Percentiles rank a stretch among this genome's conserved stretches.
phyloP scores from a whole-genome alignment of 2,797 vertebrate genomes.

The Botia kubotai region DNA sequence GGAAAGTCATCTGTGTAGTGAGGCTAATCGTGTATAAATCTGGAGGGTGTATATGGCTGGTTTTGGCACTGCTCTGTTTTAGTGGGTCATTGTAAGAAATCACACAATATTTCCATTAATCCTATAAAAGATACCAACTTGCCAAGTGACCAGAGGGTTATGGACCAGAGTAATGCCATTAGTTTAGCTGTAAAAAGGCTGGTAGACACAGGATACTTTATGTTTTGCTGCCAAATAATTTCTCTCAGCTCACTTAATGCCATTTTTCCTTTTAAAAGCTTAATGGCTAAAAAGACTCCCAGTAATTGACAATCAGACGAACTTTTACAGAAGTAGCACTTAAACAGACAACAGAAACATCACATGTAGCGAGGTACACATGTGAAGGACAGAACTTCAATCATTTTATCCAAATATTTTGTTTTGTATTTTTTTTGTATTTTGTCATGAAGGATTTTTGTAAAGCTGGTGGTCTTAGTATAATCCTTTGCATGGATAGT shows the following conservation, averaged over 20 bases:
- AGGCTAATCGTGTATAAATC: constrained; percentile 10
- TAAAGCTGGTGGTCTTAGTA: constrained; percentile 51
- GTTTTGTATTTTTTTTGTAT: constrained; percentile 57
- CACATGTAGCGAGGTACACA: constrained; percentile 7
- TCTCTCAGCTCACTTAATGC: constrained; percentile 40
- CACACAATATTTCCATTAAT: constrained; percentile 31
- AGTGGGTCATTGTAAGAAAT: constrained; percentile 37
- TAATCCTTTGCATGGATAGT: constrained; percentile 60
- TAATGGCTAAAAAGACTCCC: constrained; percentile 34
- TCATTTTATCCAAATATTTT: constrained; percentile 39
- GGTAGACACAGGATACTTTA: constrained; percentile 42
- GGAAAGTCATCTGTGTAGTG: constrained; percentile 7
- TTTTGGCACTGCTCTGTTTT: constrained; percentile 13
- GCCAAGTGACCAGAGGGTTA: constrained; percentile 76
- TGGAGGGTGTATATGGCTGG: not conserved
- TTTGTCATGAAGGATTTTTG: constrained; percentile 47
- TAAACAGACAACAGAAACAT: constrained; percentile 21
- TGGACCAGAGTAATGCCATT: constrained; percentile 76
- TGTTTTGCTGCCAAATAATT: constrained; percentile 52
- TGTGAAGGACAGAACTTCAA: constrained; percentile 9
- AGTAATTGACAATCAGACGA: constrained; percentile 56
- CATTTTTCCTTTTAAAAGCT: constrained; percentile 52
- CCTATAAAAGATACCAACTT: constrained; percentile 35
- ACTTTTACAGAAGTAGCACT: not conserved
- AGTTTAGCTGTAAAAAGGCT: constrained; percentile 52